Evolutionary conservation across 2,797 vertebrate species (phyloP), one percentile per base, ranked within the genome.

Genomic region (Echeneis naucrates): DNA sequence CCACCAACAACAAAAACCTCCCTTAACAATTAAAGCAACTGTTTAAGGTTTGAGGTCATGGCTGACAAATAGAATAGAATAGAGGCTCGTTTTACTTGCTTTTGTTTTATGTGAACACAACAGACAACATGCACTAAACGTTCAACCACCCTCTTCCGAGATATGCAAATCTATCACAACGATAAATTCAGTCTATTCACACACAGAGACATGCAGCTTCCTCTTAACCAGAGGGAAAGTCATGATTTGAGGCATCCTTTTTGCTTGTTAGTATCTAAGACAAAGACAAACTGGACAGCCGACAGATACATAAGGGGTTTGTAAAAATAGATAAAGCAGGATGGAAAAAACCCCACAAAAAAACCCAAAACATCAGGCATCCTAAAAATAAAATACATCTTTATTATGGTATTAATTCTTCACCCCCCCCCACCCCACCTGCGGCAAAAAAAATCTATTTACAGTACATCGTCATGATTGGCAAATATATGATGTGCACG

Each of bases 401-500:
- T 94, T 93, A 94, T 93, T 94, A 88, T 77, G 80, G 71, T 88
- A 85, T 92, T 90, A 93, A 91, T 87, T 87, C 76, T 85, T 91
- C 77, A 89, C 68, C 81, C 90, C 69, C 17, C 40, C n/a, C n/a
- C n/a, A n/a, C n/a, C n/a, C n/a, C n/a, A n/a, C n/a, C n/a, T n/a
- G n/a, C n/a, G n/a, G n/a, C n/a, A 73, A 56, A 87, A 73, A 76
- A 78, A 76, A 51, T 51, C 16, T 68, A 84, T 85, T 82, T 91
- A 94, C 89, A 92, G 61, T 75, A 85, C 79, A 87, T 55, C 19
- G 26, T 70, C 51, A 72, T 80, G 54, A 84, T 82, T 40, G 12
- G 54, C 44, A 72, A 77, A 77, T 80, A 64, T 68, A 83, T 72
- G 76, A 73, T 78, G 72, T 81, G 68, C n/a, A 71, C 76, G 75